Percentiles rank a stretch among this genome's conserved stretches.
Conservation (phyloP, 2,797 vertebrate genomes). For the Malurus leucopterus region DNA sequence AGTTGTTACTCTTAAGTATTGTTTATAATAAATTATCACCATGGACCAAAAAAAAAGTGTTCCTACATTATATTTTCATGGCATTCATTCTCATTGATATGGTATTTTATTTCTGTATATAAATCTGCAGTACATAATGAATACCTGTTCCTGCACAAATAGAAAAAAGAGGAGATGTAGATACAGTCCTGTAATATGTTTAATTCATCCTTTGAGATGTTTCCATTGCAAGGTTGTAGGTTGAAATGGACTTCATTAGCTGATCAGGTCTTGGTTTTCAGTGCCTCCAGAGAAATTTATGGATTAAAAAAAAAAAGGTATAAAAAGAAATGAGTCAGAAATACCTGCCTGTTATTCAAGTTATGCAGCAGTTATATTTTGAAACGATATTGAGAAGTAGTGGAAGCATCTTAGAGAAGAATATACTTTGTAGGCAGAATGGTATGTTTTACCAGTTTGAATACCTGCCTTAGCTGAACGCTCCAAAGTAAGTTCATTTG, state of each 20-base stretch:
- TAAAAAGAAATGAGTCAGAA: not conserved
- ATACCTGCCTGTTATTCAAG: not conserved
- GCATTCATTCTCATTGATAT: not conserved
- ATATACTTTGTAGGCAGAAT: not conserved
- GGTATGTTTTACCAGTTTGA: slow-evolving; percentile 18
- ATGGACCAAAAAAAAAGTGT: not conserved
- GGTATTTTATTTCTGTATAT: not conserved
- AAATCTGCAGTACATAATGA: not conserved
- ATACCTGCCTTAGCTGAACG: not conserved
- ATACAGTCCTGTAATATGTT: not conserved
- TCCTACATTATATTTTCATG: not conserved
- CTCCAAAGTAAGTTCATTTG: slow-evolving; percentile 42
- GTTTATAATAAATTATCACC: not conserved
- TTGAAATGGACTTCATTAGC: not conserved
- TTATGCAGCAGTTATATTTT: slow-evolving; percentile 19
- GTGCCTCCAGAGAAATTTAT: not conserved
- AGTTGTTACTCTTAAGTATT: not conserved
- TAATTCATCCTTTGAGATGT: not conserved
- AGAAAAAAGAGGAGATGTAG: not conserved
- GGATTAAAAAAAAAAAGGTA: not conserved
- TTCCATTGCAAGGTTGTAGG: not conserved
- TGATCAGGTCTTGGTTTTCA: not conserved
- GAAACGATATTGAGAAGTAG: not conserved
- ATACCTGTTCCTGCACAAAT: not conserved
- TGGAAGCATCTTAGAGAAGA: slow-evolving; percentile 18